phyloP scores from a whole-genome alignment of 2,797 vertebrate genomes.

The Tenualosa ilisha region DNA sequence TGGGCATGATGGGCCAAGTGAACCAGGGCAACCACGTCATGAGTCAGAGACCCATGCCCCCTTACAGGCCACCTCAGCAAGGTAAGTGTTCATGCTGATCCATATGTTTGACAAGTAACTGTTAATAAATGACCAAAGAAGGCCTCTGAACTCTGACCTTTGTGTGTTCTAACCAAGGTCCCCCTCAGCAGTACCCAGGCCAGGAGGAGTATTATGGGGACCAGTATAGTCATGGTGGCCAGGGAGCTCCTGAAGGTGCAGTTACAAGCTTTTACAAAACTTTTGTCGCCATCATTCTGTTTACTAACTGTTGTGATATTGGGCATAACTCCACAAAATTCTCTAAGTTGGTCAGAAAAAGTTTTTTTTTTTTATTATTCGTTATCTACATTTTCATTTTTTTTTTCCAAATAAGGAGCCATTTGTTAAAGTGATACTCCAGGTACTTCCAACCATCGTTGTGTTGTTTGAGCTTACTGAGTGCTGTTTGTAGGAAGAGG shows the following conservation, averaged over 20 bases:
- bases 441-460: too few species aligned
- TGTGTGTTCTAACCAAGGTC: conserved; percentile 89
- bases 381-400: too few species aligned
- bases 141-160: background rate
- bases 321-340: too few species aligned
- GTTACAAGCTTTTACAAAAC: background rate
- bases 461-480: too few species aligned
- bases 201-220: conserved; percentile 99
- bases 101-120: background rate
- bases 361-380: too few species aligned
- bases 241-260: conserved; percentile 95
- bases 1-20: conserved; percentile 97
- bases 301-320: too few species aligned
- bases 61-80: conserved; percentile 97
- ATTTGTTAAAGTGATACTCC: too few species aligned
- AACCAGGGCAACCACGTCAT: conserved; percentile 97
- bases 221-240: conserved; percentile 99
- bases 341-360: too few species aligned
- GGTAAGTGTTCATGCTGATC: conserved; percentile 70
- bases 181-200: conserved; percentile 99
- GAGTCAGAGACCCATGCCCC: conserved; percentile 96
- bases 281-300: too few species aligned
- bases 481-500: too few species aligned
- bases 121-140: background rate
- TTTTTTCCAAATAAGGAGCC: too few species aligned